These are phyloP conservation scores for Sylvia borin DNA, from an alignment of 2,797 vertebrate genomes.

Conservation along the genomic window DNA sequence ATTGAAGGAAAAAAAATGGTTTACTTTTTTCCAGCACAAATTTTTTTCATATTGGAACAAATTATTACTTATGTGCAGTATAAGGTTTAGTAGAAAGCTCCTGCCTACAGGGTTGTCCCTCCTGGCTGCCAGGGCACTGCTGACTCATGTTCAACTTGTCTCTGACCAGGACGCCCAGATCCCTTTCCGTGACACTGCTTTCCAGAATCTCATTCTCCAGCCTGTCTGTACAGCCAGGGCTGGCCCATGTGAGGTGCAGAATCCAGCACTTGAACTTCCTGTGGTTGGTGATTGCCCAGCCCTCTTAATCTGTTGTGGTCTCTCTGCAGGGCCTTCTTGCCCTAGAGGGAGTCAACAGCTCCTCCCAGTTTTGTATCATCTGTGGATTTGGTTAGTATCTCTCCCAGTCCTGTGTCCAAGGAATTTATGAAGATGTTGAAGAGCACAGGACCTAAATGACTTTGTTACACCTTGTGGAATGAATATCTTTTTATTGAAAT, in stretches of 20 bases:
- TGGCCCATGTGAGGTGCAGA: background rate
- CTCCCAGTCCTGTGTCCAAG: background rate
- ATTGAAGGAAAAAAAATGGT: background rate
- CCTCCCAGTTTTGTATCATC: background rate
- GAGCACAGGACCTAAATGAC: background rate
- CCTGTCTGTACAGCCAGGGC: background rate
- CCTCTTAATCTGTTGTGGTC: background rate
- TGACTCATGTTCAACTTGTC: background rate
- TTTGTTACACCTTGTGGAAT: background rate
- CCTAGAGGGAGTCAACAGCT: background rate
- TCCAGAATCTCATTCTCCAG: background rate
- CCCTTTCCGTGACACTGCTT: no score
- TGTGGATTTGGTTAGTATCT: fast-evolving
- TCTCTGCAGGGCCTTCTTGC: background rate
- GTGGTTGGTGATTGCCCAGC: background rate
- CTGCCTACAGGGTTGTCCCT: background rate
- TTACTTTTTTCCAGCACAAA: background rate
- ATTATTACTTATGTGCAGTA: background rate
- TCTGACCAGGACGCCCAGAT: background rate
- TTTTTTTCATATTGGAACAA: background rate
- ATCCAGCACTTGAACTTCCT: background rate
- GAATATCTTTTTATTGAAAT: background rate
- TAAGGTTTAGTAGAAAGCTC: background rate
- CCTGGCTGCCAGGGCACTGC: background rate
- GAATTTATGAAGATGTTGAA: background rate